Percentiles rank a stretch among this genome's conserved stretches.
phyloP scores from a whole-genome alignment of 2,888 invertebrate species.

The Nomada fabriciana region DNA sequence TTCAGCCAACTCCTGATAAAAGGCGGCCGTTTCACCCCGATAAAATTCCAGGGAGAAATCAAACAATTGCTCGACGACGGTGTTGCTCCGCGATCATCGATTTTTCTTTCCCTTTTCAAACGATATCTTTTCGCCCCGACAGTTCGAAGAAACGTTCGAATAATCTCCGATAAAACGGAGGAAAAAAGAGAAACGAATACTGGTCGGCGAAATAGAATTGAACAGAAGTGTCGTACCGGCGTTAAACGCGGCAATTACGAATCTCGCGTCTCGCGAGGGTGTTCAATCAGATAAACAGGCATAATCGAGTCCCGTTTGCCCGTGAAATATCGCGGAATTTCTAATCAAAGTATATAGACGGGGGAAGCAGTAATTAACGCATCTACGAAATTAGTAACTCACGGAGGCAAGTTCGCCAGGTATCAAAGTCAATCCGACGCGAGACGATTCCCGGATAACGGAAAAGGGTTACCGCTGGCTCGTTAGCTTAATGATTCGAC shows the following conservation, averaged over 20 bases:
- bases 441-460: slow-evolving; percentile 41
- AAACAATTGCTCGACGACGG: background rate
- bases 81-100: background rate
- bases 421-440: slow-evolving; percentile 46
- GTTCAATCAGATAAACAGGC: too few species aligned
- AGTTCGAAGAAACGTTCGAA: too few species aligned
- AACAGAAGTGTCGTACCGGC: too few species aligned
- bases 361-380: slow-evolving; percentile 49
- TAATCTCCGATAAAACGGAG: too few species aligned
- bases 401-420: slow-evolving; percentile 13
- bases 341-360: slow-evolving; percentile 5
- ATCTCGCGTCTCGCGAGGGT: background rate
- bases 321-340: background rate
- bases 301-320: too few species aligned
- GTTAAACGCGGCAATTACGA: too few species aligned
- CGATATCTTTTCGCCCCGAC: too few species aligned
- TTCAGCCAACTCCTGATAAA: slow-evolving; percentile 8
- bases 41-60: background rate
- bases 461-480: slow-evolving; percentile 66
- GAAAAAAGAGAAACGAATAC: too few species aligned
- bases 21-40: background rate
- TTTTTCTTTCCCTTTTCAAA: background rate
- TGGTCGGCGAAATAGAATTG: too few species aligned
- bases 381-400: slow-evolving; percentile 43
- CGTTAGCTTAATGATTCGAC: slow-evolving; percentile 72